These are phyloP conservation scores for Ctenosaura bakeri DNA, from an alignment of 2,797 vertebrate species.

Conservation along the genomic window DNA sequence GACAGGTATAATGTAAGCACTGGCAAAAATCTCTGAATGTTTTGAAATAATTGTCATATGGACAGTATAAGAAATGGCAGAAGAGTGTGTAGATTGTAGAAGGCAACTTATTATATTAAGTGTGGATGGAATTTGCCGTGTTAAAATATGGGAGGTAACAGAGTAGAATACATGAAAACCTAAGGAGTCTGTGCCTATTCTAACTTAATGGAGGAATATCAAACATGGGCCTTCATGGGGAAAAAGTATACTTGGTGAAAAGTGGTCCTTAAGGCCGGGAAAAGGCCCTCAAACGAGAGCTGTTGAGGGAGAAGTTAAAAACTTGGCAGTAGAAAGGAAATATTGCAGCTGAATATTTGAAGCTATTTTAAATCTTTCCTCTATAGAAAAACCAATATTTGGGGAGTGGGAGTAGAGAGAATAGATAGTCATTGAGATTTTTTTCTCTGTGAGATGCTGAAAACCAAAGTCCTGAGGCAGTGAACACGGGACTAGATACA, in stretches of 20 bases:
- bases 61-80: conserved; percentile 72
- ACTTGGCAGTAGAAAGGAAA: background rate
- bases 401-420: too few relatives aligned
- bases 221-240: conserved; percentile 3
- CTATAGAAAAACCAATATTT: background rate
- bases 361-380: background rate
- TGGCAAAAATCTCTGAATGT: conserved; percentile 77
- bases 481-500: background rate
- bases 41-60: conserved; percentile 74
- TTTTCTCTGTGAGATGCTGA: background rate
- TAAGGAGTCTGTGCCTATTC: background rate
- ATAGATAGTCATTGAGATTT: background rate
- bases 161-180: background rate
- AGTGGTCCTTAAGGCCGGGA: background rate
- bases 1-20: conserved; percentile 85
- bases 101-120: conserved; percentile 30
- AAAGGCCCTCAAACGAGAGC: background rate
- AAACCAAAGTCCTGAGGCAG: background rate
- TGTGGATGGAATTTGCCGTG: background rate
- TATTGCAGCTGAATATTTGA: conserved; percentile 12
- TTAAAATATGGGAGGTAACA: conserved; percentile 23
- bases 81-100: conserved; percentile 57
- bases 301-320: background rate
- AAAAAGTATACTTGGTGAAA: conserved; percentile 1
- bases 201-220: background rate